These are phyloP conservation scores for Lytechinus variegatus DNA, from an alignment of 35 echinoderm and acorn worm genomes.

Conservation along the genomic window DNA sequence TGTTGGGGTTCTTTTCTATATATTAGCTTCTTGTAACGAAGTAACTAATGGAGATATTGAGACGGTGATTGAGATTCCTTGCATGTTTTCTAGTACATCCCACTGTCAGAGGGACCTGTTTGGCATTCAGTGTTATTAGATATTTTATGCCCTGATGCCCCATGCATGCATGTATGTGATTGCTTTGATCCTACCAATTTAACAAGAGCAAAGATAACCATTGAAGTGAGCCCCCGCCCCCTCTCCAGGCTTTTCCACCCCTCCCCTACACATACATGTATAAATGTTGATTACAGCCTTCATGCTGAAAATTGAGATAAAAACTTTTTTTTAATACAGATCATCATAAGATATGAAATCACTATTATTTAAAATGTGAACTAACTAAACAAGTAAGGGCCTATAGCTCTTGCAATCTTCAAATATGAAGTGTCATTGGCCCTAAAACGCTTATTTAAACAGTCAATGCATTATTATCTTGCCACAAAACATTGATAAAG, in stretches of 20 bases:
- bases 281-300: not conserved
- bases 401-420: too few species aligned
- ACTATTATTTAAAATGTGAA: not conserved
- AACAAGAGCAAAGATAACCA: not conserved
- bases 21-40: not conserved
- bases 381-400: too few species aligned
- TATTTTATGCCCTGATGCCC: not conserved
- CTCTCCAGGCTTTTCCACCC: too few species aligned
- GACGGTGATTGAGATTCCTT: not conserved
- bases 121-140: not conserved
- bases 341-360: conserved; percentile 4
- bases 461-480: not conserved
- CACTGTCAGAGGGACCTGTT: not conserved
- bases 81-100: not conserved
- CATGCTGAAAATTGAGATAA: not conserved
- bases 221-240: not conserved
- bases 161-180: not conserved
- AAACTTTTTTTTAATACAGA: not conserved
- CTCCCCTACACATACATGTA: too few species aligned
- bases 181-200: not conserved
- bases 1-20: too few species aligned
- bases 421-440: not conserved
- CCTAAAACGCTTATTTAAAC: not conserved
- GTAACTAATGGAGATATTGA: not conserved
- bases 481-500: not conserved